These are phyloP conservation scores for Drosophila pachea DNA, from an alignment of 1,140 invertebrate genomes.

Conservation along the genomic window DNA sequence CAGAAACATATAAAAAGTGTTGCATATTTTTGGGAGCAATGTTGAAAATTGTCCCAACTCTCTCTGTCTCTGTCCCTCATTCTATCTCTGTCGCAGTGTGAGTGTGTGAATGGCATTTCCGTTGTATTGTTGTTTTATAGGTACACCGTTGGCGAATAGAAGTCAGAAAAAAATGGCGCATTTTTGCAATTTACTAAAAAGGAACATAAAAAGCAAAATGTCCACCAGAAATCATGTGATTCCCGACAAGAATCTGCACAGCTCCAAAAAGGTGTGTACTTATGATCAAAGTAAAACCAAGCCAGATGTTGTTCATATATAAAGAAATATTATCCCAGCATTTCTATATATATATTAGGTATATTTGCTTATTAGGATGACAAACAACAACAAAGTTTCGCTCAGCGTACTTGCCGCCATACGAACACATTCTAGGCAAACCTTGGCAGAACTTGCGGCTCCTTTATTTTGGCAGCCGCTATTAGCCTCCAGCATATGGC, in stretches of 20 bases:
- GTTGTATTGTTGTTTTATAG: constrained; percentile 63
- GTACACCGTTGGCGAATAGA: constrained; percentile 34
- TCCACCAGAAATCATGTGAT: constrained; percentile 25
- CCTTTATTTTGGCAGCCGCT: constrained; percentile 52
- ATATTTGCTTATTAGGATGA: too few relatives aligned
- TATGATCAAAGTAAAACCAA: neutral
- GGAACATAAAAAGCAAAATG: constrained; percentile 65
- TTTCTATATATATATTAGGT: too few relatives aligned
- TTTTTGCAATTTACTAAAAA: constrained; percentile 74
- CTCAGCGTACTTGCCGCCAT: too few relatives aligned
- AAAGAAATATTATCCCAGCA: too few relatives aligned
- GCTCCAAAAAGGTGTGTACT: constrained; percentile 1
- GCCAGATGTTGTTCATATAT: neutral
- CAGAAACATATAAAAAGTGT: constrained; percentile 77
- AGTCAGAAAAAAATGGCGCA: constrained; percentile 57
- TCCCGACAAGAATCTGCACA: constrained; percentile 19
- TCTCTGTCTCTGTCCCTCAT: constrained; percentile 21
- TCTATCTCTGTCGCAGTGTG: constrained; percentile 17
- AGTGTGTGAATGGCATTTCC: constrained; percentile 12
- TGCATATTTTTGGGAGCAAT: constrained; percentile 68
- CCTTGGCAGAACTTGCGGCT: constrained; percentile 8
- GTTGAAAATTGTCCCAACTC: constrained; percentile 41
- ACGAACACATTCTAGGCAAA: neutral
- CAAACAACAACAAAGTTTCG: neutral
- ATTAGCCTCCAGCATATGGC: constrained; percentile 68